Evolutionary conservation across 1,140 invertebrate species (phyloP).

Genomic region (Drosophila bocqueti): DNA sequence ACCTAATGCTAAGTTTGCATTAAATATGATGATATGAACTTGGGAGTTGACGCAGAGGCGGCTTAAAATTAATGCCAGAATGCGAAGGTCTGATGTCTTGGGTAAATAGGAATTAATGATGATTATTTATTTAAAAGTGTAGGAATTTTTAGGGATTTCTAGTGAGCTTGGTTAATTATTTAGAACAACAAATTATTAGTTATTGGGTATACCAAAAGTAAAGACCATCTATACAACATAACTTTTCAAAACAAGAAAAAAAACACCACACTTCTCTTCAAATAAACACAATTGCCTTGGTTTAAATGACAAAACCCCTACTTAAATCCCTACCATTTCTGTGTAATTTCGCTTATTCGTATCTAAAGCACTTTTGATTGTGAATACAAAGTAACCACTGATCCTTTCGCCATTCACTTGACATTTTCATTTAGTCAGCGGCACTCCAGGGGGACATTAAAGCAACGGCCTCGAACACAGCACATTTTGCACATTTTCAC

Average conservation of each 20-base stretch:
- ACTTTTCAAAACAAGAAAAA: neutral
- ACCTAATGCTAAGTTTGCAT: conserved; percentile 17
- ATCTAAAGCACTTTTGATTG: conserved; percentile 40
- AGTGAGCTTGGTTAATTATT: neutral
- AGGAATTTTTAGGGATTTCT: neutral
- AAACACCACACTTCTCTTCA: neutral
- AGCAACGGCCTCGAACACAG: conserved; percentile 20
- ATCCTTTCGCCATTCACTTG: conserved; percentile 32
- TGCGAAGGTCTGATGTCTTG: neutral
- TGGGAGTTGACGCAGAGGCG: neutral
- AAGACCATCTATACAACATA: neutral
- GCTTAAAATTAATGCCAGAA: neutral
- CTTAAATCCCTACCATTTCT: neutral
- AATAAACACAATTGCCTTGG: neutral
- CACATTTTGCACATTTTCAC: conserved; percentile 68
- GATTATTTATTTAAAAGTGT: neutral
- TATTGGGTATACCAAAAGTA: neutral
- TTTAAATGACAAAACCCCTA: neutral
- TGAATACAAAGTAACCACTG: conserved; percentile 25
- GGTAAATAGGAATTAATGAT: neutral
- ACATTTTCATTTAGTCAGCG: conserved; percentile 41
- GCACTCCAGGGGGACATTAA: conserved; percentile 56
- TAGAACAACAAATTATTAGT: neutral
- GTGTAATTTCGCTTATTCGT: conserved; percentile 9
- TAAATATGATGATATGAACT: conserved; percentile 11